These are phyloP conservation scores for Phainopepla nitens DNA, from an alignment of 2,113 vertebrate species.

Conservation along the genomic window DNA sequence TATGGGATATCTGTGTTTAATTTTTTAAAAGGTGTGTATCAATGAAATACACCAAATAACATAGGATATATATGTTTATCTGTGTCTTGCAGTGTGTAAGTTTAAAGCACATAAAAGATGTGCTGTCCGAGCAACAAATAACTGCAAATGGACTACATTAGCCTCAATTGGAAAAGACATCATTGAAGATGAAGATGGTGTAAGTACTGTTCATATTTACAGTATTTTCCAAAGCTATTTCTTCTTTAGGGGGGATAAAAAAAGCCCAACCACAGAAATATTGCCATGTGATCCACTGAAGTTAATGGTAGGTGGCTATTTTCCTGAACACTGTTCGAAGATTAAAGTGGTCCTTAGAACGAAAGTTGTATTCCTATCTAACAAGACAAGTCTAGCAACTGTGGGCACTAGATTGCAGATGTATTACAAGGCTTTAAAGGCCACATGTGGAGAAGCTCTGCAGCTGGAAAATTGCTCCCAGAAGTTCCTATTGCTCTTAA, in stretches of 20 bases:
- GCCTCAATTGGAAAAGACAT: constrained; percentile 96
- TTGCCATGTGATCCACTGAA: neutral
- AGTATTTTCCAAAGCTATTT: neutral
- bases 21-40: neutral
- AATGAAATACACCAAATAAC: neutral
- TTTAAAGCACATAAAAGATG: constrained; percentile 99
- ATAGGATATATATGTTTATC: neutral
- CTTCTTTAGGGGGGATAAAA: neutral
- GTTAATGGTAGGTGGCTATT: neutral
- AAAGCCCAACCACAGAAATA: neutral
- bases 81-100: constrained; percentile 87
- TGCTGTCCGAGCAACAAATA: constrained; percentile 94
- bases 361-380: neutral
- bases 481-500: neutral
- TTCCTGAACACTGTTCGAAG: neutral
- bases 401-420: neutral
- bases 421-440: neutral
- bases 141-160: constrained; percentile 98
- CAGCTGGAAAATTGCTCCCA: neutral
- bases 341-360: neutral
- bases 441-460: neutral
- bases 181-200: constrained; percentile 96
- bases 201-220: constrained; percentile 62
- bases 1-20: neutral
- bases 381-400: neutral